These are phyloP conservation scores for Drosophila kanekoi DNA, from an alignment of 2,888 invertebrate species.

Conservation along the genomic window DNA sequence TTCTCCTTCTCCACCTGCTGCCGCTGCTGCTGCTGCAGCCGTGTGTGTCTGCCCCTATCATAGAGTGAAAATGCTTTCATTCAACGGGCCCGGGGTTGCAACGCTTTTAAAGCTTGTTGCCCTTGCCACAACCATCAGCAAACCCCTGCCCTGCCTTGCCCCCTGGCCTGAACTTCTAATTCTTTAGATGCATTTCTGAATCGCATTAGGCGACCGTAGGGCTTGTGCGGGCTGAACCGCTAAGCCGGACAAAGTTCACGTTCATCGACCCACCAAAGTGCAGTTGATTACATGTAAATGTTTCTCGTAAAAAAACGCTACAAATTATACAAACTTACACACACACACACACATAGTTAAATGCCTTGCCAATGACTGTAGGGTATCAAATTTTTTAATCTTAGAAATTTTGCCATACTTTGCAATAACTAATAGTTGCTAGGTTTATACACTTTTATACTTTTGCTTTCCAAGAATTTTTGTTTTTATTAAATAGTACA, in stretches of 20 bases:
- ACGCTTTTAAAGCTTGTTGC: conserved; percentile 47
- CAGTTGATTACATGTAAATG: conserved; percentile 52
- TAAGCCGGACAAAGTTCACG: conserved; percentile 74
- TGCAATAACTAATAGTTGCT: no score
- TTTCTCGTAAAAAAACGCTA: conserved; percentile 34
- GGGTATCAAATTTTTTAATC: conserved; percentile 11
- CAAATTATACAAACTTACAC: conserved; percentile 3
- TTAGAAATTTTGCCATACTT: not conserved
- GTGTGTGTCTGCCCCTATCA: not conserved
- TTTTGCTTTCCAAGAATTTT: no score
- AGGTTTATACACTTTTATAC: no score
- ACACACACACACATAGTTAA: conserved; percentile 12
- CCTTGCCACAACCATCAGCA: conserved; percentile 28
- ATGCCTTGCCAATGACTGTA: conserved; percentile 31
- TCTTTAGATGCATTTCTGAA: conserved; percentile 55
- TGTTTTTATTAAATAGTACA: no score
- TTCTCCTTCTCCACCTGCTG: not conserved
- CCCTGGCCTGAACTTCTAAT: conserved; percentile 13
- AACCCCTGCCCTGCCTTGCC: not conserved
- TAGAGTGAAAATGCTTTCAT: conserved; percentile 39
- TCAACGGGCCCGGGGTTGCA: conserved; percentile 39
- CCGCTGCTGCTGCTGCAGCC: conserved; percentile 8
- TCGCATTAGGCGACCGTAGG: conserved; percentile 49
- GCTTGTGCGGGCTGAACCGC: conserved; percentile 40
- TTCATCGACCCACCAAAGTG: conserved; percentile 49